Percentiles rank a stretch among this genome's conserved stretches.
phyloP scores from a whole-genome alignment of 2,113 vertebrate species.

The Equus quagga region DNA sequence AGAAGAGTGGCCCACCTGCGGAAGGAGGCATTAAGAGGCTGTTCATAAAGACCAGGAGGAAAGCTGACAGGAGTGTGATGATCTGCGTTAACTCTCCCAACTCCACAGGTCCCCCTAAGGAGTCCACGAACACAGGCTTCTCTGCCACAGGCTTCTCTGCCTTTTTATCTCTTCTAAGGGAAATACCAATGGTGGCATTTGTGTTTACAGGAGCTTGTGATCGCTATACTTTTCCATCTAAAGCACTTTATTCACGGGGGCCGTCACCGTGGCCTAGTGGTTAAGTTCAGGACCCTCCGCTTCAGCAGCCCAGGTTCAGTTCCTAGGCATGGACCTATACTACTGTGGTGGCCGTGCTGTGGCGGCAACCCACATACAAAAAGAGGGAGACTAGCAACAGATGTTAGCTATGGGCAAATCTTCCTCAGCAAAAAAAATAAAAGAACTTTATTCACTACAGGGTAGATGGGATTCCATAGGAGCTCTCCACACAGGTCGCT shows the following conservation, averaged over 20 bases:
- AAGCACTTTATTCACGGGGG: too few relatives aligned
- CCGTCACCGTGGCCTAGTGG: too few relatives aligned
- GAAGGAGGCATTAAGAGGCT: not conserved
- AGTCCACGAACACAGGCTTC: not conserved
- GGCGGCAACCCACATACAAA: too few relatives aligned
- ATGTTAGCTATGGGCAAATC: too few relatives aligned
- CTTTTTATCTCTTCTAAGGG: not conserved
- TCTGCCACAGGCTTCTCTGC: not conserved
- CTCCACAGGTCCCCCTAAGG: not conserved
- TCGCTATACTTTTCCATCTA: rapidly evolving
- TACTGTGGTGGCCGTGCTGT: too few relatives aligned
- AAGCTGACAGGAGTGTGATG: rapidly evolving
- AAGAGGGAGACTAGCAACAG: too few relatives aligned
- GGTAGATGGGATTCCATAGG: rapidly evolving
- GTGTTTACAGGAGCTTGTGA: not conserved
- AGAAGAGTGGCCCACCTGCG: not conserved
- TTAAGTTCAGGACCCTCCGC: too few relatives aligned
- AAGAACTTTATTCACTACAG: too few relatives aligned
- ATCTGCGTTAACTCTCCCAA: rapidly evolving
- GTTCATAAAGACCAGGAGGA: not conserved
- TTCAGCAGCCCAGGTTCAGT: too few relatives aligned
- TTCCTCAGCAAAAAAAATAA: too few relatives aligned
- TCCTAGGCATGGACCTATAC: too few relatives aligned
- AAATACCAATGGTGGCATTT: not conserved
- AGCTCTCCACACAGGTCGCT: rapidly evolving